These are phyloP conservation scores for Junonia oenone DNA, from an alignment of 2,888 invertebrate species.

Conservation along the genomic window DNA sequence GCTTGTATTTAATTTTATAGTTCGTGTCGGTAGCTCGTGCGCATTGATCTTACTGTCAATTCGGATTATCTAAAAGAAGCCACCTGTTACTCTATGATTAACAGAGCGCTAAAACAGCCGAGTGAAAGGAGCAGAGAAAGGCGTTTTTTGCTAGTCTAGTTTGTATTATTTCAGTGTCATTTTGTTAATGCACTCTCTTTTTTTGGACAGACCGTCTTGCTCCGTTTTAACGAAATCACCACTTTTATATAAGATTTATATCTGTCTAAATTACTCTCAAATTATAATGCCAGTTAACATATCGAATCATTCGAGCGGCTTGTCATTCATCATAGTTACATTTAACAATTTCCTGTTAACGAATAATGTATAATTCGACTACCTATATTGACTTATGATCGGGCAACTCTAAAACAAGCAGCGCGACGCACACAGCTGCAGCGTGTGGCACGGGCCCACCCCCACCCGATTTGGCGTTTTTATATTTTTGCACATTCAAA, in stretches of 20 bases:
- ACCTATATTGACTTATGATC: constrained; percentile 70
- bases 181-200: constrained; percentile 31
- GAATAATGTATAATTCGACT: constrained; percentile 30
- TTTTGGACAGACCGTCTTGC: constrained; percentile 3
- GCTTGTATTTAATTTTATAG: not conserved
- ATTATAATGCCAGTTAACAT: not conserved
- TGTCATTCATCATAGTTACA: too few species aligned
- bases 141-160: constrained; percentile 45
- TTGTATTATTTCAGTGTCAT: constrained; percentile 37
- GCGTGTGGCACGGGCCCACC: constrained; percentile 44
- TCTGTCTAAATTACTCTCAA: not conserved
- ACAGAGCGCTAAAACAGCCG: constrained; percentile 64
- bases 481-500: constrained; percentile 79
- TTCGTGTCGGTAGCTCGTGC: constrained; percentile 19
- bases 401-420: constrained; percentile 73
- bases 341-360: constrained; percentile 26
- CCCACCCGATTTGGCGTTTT: constrained; percentile 73
- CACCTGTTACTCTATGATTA: constrained; percentile 61
- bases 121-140: constrained; percentile 75
- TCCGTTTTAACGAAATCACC: not conserved
- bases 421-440: constrained; percentile 69
- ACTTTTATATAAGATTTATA: not conserved
- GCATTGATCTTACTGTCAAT: constrained; percentile 47
- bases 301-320: not conserved
- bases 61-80: constrained; percentile 45